These are phyloP conservation scores for Germaria angustata DNA, from an alignment of 2,888 invertebrate genomes.

Conservation along the genomic window DNA sequence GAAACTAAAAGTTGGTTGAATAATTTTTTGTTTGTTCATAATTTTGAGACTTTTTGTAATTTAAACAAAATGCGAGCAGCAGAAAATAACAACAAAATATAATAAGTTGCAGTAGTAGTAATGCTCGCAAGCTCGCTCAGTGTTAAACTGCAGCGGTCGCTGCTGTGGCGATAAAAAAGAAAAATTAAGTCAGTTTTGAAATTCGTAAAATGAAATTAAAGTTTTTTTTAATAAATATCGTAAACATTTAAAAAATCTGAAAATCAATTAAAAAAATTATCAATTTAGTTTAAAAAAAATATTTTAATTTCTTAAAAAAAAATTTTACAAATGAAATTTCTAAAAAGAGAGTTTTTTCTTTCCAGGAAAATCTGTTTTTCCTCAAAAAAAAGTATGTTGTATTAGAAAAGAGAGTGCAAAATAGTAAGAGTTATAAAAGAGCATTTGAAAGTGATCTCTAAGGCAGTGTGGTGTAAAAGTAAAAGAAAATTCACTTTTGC, in stretches of 20 bases:
- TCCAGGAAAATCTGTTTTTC: background rate
- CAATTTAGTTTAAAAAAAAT: background rate
- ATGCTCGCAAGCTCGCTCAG: slow-evolving; percentile 66
- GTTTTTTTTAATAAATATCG: background rate
- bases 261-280: background rate
- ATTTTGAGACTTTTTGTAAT: slow-evolving; percentile 56
- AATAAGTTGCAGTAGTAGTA: slow-evolving; percentile 63
- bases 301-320: background rate
- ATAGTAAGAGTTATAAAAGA: slow-evolving; percentile 32
- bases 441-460: slow-evolving; percentile 59
- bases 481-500: slow-evolving; percentile 20
- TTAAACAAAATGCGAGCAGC: slow-evolving; percentile 50
- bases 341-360: too few species aligned
- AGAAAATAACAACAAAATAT: slow-evolving; percentile 54
- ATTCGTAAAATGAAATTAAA: slow-evolving; percentile 29
- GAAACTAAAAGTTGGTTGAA: slow-evolving; percentile 64
- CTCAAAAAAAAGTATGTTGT: background rate
- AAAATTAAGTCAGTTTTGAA: slow-evolving; percentile 39
- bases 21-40: slow-evolving; percentile 40
- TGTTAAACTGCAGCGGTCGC: slow-evolving; percentile 65
- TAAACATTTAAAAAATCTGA: background rate
- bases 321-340: background rate
- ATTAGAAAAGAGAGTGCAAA: slow-evolving; percentile 2
- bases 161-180: slow-evolving; percentile 58
- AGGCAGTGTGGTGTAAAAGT: background rate